Conservation (phyloP, 2,113 vertebrate genomes). For the Oenanthe melanoleuca region DNA sequence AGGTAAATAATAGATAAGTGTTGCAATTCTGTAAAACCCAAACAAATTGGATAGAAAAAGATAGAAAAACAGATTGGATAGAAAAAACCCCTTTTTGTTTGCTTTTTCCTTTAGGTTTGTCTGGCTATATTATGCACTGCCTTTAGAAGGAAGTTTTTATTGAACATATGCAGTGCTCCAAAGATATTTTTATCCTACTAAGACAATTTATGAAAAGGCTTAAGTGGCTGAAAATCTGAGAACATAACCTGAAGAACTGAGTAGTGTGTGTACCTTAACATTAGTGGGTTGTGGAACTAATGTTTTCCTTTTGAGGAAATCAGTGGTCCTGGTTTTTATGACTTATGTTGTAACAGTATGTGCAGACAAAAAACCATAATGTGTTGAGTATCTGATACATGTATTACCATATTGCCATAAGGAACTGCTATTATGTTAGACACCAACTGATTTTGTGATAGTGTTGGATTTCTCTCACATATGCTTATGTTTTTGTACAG, state of each 20-base stretch:
- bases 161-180: background rate
- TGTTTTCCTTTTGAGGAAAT: constrained; percentile 43
- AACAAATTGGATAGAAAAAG: background rate
- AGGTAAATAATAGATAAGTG: background rate
- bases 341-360: constrained; percentile 69
- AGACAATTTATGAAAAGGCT: background rate
- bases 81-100: background rate
- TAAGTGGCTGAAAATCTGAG: background rate
- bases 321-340: constrained; percentile 29
- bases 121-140: background rate
- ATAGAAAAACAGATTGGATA: background rate
- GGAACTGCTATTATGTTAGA: constrained; percentile 80
- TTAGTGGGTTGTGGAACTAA: background rate
- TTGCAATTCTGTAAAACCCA: background rate
- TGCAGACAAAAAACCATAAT: constrained; percentile 71
- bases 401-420: constrained; percentile 79
- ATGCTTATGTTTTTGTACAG: constrained; percentile 84
- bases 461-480: constrained; percentile 84
- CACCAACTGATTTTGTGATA: constrained; percentile 79
- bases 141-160: background rate
- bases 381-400: constrained; percentile 78
- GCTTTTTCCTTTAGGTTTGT: background rate
- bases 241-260: background rate
- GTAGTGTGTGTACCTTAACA: background rate
- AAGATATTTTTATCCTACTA: background rate